These are phyloP conservation scores for Champsocephalus esox DNA, from an alignment of 2,797 vertebrate species.

Conservation along the genomic window DNA sequence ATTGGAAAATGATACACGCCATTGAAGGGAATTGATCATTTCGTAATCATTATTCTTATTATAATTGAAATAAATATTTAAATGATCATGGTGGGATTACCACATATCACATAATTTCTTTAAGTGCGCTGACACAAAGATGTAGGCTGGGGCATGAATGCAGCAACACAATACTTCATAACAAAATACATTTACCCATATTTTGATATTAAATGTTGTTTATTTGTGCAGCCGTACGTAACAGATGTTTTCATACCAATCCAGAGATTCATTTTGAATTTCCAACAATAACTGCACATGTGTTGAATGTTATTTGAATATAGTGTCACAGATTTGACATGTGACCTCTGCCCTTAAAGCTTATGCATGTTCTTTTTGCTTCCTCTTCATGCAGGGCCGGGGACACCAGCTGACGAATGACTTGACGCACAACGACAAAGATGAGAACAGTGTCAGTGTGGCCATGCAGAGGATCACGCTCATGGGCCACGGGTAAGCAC, in stretches of 20 bases:
- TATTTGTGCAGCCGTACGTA: too few species aligned
- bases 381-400: constrained; percentile 62
- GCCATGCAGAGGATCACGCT: constrained; percentile 86
- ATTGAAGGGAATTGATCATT: too few species aligned
- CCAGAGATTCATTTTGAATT: neutral
- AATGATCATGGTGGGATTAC: too few species aligned
- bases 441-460: constrained; percentile 76
- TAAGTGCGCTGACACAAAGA: too few species aligned
- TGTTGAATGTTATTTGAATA: neutral
- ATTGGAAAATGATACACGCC: too few species aligned
- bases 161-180: too few species aligned
- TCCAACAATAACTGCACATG: neutral
- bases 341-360: neutral
- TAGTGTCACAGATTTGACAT: neutral
- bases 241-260: neutral
- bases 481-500: constrained; percentile 88
- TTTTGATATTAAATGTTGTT: neutral
- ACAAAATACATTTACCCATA: too few species aligned
- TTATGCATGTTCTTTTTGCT: constrained; percentile 18
- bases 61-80: too few species aligned
- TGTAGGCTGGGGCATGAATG: too few species aligned
- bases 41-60: too few species aligned
- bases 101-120: too few species aligned
- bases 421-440: constrained; percentile 61
- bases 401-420: constrained; percentile 69